Conservation (phyloP, 2,888 invertebrate genomes). For the Pterobdella sp. region DNA sequence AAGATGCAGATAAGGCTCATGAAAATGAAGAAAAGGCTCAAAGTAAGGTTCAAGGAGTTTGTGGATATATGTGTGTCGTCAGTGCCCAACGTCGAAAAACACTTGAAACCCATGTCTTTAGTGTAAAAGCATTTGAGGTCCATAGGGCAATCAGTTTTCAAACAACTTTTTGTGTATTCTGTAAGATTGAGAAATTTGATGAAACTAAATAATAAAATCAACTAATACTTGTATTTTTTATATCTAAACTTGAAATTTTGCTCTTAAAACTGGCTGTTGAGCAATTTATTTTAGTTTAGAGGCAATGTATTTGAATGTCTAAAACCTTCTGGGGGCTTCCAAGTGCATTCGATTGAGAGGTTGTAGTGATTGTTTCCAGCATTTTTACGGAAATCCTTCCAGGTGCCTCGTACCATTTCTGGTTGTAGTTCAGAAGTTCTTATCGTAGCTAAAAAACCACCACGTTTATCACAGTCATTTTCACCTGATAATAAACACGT, state of each 20-base stretch:
- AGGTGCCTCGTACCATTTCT: neutral
- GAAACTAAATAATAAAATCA: no score
- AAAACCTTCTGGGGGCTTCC: neutral
- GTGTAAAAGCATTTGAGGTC: neutral
- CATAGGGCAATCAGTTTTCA: neutral
- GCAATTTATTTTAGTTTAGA: neutral
- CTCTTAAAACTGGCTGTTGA: neutral
- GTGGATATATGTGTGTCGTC: neutral
- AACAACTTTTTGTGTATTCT: neutral
- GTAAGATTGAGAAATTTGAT: no score
- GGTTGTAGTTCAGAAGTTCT: constrained; percentile 1
- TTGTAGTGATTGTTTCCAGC: neutral
- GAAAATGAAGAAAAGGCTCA: neutral
- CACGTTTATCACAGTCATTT: constrained; percentile 1
- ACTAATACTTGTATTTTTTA: neutral
- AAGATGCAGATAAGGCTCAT: neutral
- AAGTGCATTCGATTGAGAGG: neutral
- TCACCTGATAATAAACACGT: neutral
- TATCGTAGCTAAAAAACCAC: constrained; percentile 6
- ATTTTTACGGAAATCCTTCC: constrained; percentile 7
- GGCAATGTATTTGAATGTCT: neutral
- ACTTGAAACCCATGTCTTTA: neutral
- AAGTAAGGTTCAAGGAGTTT: neutral
- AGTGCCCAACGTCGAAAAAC: neutral
- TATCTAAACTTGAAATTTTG: neutral